Conservation (phyloP, 2,888 invertebrate genomes). For the Eupithecia vulgata region DNA sequence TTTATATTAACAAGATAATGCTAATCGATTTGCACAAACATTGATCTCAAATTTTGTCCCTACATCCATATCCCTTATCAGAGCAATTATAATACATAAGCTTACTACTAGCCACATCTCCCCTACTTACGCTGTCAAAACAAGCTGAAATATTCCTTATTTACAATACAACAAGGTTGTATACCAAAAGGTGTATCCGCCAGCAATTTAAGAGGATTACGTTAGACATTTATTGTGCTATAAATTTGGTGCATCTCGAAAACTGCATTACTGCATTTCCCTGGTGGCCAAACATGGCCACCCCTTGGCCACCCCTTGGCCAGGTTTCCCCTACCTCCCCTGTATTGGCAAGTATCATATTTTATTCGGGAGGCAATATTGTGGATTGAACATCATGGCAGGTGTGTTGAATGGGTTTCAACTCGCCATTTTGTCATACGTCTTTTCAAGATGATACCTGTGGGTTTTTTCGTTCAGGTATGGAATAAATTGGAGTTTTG, state of each 20-base stretch:
- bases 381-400: constrained; percentile 19
- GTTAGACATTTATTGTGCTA: constrained; percentile 63
- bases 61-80: constrained; percentile 27
- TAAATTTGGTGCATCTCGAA: constrained; percentile 60
- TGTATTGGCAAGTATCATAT: constrained; percentile 34
- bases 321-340: constrained; percentile 10
- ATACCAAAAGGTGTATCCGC: constrained; percentile 24
- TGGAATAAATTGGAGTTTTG: background rate
- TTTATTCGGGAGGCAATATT: constrained; percentile 32
- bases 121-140: constrained; percentile 15
- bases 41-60: constrained; percentile 13
- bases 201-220: constrained; percentile 63
- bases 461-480: background rate
- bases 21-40: background rate
- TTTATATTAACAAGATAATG: background rate
- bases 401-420: constrained; percentile 16
- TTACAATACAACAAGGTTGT: constrained; percentile 15
- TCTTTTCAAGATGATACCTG: background rate
- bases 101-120: constrained; percentile 11
- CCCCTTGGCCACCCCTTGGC: constrained; percentile 14
- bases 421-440: constrained; percentile 11
- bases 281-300: constrained; percentile 19
- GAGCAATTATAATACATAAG: constrained; percentile 12
- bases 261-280: constrained; percentile 39
- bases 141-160: constrained; percentile 21